Percentiles rank a stretch among this genome's conserved stretches.
These are phyloP conservation scores for Pteronura brasiliensis DNA, from an alignment of 2,113 vertebrate genomes.

Conservation along the genomic window DNA sequence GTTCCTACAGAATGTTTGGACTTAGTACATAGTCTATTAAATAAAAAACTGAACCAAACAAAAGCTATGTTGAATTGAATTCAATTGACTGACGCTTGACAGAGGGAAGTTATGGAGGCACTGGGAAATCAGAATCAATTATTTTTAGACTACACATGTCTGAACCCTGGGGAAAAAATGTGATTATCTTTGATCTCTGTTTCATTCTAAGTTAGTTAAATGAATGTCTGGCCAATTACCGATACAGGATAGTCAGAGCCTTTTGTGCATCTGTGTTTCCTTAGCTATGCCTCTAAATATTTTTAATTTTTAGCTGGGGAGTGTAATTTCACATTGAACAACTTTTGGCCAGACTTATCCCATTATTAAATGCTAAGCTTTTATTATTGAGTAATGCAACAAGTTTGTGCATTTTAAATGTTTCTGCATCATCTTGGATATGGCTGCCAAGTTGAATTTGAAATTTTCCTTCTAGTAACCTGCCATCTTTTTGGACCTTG, in stretches of 20 bases:
- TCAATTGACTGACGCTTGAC: not conserved
- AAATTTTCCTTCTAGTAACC: conserved; percentile 3
- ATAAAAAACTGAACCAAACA: not conserved
- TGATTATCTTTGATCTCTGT: conserved; percentile 5
- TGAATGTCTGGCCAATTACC: not conserved
- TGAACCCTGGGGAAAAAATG: not conserved
- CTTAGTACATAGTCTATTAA: not conserved
- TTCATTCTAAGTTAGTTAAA: conserved; percentile 40
- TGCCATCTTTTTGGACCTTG: conserved; percentile 1
- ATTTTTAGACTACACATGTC: not conserved
- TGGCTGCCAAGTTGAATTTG: conserved; percentile 30
- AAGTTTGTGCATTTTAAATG: conserved; percentile 48
- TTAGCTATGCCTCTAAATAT: conserved; percentile 36
- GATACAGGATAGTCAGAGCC: not conserved
- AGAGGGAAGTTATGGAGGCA: not conserved
- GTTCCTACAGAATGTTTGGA: not conserved
- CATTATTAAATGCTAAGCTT: conserved; percentile 39
- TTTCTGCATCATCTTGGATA: not conserved
- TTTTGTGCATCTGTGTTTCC: conserved; percentile 33
- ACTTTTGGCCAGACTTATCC: not conserved
- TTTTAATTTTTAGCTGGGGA: conserved; percentile 21
- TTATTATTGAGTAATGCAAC: conserved; percentile 38
- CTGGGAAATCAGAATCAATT: not conserved
- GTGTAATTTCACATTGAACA: conserved; percentile 1
- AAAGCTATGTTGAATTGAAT: not conserved